Conservation (phyloP, 1,140 invertebrate genomes). For the Drosophila santomea region DNA sequence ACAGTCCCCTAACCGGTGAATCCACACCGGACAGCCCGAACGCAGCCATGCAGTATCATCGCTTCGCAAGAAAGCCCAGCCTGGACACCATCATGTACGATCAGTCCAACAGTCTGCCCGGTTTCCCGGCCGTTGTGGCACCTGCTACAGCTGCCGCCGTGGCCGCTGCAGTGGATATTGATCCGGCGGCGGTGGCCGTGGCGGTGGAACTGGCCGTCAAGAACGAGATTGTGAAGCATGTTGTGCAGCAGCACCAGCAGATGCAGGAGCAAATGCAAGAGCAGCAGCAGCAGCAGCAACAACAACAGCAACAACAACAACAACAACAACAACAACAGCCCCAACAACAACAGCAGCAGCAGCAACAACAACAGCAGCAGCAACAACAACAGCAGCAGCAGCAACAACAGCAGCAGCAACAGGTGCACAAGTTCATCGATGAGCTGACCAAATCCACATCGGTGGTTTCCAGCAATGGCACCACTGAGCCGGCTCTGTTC, state of each 20-base stretch:
- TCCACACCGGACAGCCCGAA: constrained; percentile 66
- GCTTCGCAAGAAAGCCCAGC: constrained; percentile 66
- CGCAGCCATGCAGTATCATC: constrained; percentile 61
- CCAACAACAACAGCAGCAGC: constrained; percentile 73
- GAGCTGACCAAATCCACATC: constrained; percentile 75
- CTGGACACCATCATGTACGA: constrained; percentile 81
- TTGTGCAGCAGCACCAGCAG: constrained; percentile 74
- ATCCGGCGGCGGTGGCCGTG: constrained; percentile 64
- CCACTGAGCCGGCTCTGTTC: constrained; percentile 54
- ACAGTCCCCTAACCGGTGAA: constrained; percentile 85
- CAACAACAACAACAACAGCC: constrained; percentile 59
- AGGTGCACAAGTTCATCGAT: constrained; percentile 77
- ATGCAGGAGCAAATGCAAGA: constrained; percentile 57
- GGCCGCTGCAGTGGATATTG: constrained; percentile 53
- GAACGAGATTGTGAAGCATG: constrained; percentile 84
- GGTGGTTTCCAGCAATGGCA: constrained; percentile 69
- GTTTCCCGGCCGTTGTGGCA: constrained; percentile 61
- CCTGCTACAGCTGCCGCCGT: constrained; percentile 59
- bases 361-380: constrained; percentile 31
- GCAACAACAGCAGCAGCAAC: constrained; percentile 59
- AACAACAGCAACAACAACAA: constrained; percentile 31
- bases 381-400: constrained; percentile 58
- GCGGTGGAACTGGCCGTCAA: constrained; percentile 86
- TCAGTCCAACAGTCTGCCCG: constrained; percentile 75
- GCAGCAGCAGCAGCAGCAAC: constrained; percentile 84